Evolutionary conservation across 1,140 invertebrate species (phyloP), one percentile per base, ranked within the genome.

Genomic region (Odontomachus brunneus): DNA sequence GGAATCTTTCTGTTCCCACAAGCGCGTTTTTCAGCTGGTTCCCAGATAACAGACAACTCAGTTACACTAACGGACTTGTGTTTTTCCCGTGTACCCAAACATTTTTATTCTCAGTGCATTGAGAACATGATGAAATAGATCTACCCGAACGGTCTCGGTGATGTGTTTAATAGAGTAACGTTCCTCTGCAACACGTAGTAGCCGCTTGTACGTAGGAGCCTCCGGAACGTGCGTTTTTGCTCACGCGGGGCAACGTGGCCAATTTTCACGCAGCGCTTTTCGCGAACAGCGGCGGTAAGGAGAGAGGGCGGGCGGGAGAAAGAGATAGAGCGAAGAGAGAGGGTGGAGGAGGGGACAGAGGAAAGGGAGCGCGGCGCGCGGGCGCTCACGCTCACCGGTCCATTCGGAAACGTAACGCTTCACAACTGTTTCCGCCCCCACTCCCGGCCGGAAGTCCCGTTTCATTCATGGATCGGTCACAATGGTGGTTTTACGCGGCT

Each of bases 381-480:
- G 82, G 67, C 86, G 72, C 78, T 72, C 78, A 85, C 83, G 73
- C 7, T n/a, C 19, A 55, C n/a, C 82, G 73, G 80, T 91, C 90
- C 90, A 92, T 91, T 92, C 91, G 91, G 88, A 90, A 91, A 90
- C 85, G 91, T 90, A 89, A 90, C 90, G 87, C 90, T 90, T 90
- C 89, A 91, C 91, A 92, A 92, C 91, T 92, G 91, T 92, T 92
- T 92, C 91, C 91, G 91, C 91, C 91, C 91, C 90, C 91, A 91
- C 91, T 91, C 90, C 85, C 85, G 89, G 89, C 91, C 90, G 91
- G 91, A 92, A 92, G 91, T 92, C 91, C 91, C 91, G 90, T 92
- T 92, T 92, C 91, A 92, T 92, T 92, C 91, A 92, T 92, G 91
- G 89, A 91, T 92, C 91, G 91, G 91, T 92, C 91, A 92, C 90